Evolutionary conservation across 64 coral and sea anemone species (phyloP).

Genomic region (Exaiptasia diaphana): DNA sequence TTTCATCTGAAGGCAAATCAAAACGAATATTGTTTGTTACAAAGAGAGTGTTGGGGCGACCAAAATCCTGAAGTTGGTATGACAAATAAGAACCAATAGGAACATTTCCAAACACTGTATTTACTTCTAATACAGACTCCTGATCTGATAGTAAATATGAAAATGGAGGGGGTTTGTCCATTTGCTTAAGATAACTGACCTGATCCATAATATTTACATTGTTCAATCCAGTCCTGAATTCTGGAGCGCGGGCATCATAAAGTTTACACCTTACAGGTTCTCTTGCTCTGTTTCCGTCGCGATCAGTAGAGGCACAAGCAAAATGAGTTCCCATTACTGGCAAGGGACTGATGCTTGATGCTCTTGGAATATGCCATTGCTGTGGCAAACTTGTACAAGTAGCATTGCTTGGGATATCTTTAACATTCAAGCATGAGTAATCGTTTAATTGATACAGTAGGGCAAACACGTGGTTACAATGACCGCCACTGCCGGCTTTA

Average conservation of each 20-base stretch:
- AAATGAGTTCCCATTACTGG: slow-evolving; percentile 57
- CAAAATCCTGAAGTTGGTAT: slow-evolving; percentile 20
- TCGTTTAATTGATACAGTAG: slow-evolving; percentile 47
- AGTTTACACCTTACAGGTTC: slow-evolving; percentile 18
- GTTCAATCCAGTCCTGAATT: not conserved
- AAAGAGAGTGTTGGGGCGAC: slow-evolving; percentile 12
- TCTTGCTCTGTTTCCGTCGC: not conserved
- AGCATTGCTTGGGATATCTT: slow-evolving; percentile 11
- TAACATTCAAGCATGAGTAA: slow-evolving; percentile 7
- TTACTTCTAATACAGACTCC: too few species aligned
- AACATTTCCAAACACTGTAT: too few species aligned
- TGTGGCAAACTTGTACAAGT: slow-evolving; percentile 6
- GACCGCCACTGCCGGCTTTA: slow-evolving; percentile 2
- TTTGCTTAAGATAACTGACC: too few species aligned
- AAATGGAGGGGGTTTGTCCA: too few species aligned
- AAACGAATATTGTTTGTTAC: not conserved
- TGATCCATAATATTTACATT: slow-evolving; percentile 12
- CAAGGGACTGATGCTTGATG: slow-evolving; percentile 16
- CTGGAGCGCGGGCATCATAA: slow-evolving; percentile 11
- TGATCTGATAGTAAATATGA: too few species aligned
- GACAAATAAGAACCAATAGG: not conserved
- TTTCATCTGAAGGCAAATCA: not conserved
- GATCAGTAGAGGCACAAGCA: slow-evolving; percentile 18
- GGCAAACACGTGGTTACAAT: slow-evolving; percentile 55
- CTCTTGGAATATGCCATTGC: slow-evolving; percentile 27